Conservation (phyloP, 2,888 invertebrate genomes). For the Ametastegia equiseti region DNA sequence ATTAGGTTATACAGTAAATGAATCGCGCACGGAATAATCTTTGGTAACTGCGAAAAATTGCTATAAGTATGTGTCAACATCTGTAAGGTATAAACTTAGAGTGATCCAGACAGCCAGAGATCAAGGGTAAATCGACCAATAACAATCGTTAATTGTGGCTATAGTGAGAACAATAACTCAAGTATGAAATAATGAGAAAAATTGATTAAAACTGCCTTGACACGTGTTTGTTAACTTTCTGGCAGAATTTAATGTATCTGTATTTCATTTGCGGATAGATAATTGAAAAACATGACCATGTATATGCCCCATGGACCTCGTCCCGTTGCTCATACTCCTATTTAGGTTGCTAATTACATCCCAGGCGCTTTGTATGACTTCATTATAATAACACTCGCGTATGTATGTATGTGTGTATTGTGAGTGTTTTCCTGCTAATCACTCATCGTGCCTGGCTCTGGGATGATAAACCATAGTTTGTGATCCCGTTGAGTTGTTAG, state of each 20-base stretch:
- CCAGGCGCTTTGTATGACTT: background rate
- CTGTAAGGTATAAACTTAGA: background rate
- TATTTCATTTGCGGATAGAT: background rate
- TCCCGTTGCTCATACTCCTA: background rate
- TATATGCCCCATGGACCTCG: background rate
- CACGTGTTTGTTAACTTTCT: background rate
- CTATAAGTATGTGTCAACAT: too few relatives aligned
- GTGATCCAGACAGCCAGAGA: background rate
- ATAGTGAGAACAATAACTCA: background rate
- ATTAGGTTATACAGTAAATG: too few relatives aligned
- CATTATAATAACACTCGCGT: background rate
- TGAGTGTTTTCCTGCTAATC: background rate
- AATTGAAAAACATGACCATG: background rate
- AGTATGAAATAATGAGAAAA: background rate
- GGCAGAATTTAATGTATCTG: background rate
- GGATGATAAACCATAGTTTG: constrained; percentile 1
- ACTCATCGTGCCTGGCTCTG: background rate
- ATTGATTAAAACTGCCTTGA: constrained; percentile 8
- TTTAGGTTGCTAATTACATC: background rate
- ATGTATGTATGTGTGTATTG: background rate
- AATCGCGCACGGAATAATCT: too few relatives aligned
- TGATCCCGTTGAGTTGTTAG: constrained; percentile 6
- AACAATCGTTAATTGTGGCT: background rate
- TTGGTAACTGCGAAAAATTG: too few relatives aligned
- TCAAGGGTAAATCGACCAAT: background rate